Conservation (phyloP, 2,797 vertebrate genomes). For the Amniataba percoides region DNA sequence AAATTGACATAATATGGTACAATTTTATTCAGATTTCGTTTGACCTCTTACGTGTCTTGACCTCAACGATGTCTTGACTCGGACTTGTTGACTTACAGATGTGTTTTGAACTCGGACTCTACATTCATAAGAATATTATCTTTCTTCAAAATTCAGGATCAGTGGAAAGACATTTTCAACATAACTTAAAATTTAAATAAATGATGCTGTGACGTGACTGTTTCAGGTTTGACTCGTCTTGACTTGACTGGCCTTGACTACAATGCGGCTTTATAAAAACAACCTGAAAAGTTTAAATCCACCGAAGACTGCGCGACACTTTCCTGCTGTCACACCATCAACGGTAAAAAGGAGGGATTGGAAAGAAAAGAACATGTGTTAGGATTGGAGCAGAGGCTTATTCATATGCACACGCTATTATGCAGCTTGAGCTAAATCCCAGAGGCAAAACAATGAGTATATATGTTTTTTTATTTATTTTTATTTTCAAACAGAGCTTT, state of each 20-base stretch:
- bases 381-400: constrained; percentile 11
- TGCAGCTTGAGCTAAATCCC: constrained; percentile 46
- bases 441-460: constrained; percentile 33
- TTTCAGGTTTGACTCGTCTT: background rate
- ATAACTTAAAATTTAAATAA: background rate
- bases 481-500: constrained; percentile 52
- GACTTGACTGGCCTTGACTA: background rate
- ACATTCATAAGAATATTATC: background rate
- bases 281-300: constrained; percentile 4
- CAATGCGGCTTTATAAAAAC: background rate
- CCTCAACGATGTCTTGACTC: background rate
- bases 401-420: constrained; percentile 48
- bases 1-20: background rate
- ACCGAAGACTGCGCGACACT: background rate
- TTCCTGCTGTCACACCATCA: background rate
- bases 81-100: background rate
- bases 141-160: background rate
- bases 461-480: constrained; percentile 25
- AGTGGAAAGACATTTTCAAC: background rate
- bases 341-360: background rate
- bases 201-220: background rate
- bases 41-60: background rate
- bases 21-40: background rate
- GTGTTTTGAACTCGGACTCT: background rate
- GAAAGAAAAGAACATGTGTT: constrained; percentile 1